Base-by-base conservation (phyloP, 1,140 invertebrate species). In the Antheraea pernyi region DNA sequence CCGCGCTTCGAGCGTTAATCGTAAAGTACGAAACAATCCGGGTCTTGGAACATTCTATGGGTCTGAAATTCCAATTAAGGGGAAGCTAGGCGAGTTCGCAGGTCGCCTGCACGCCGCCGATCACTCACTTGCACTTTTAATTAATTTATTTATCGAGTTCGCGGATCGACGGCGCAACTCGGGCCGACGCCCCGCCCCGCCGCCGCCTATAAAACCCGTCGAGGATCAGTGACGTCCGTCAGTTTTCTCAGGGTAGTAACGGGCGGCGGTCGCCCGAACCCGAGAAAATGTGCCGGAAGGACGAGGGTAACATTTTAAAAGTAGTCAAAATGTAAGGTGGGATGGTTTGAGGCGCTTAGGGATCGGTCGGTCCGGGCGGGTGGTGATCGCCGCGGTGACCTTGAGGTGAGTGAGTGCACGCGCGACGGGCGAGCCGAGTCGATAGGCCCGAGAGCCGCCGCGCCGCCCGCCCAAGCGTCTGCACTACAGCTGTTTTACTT, bases 51-150 rank as follows among this genome's bases (percentile, higher is more conserved):
- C 79, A 82, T 86, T 72, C 72, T 68, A 61, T 80, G 70, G 74
- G 69, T 78, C 72, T 81, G 75, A 83, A 83, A 86, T 90, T 86
- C 82, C 85, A 88, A 91, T 90, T 89, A 90, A 86, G 80, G 77
- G 70, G 82, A 83, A 83, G 80, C 81, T 85, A 85, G 80, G 75
- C 72, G 80, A 87, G 83, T 85, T 82, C 81, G 76, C 80, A 86
- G 82, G 85, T 80, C 66, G 81, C 74, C 76, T 87, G 86, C 87
- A 88, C 81, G 86, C 83, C 76, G 81, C 58, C 85, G 85, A 92
- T 92, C 88, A 85, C 84, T 92, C 87, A 91, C 88, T 92, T 92
- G 88, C 90, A 92, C 88, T 92, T 92, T 92, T 92, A 92, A 92
- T 92, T 92, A 91, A 92, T 92, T 92, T 91, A 92, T 92, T 92